These are phyloP conservation scores for Sphaeridia pumilis DNA, from an alignment of 2,888 invertebrate species.

Conservation along the genomic window DNA sequence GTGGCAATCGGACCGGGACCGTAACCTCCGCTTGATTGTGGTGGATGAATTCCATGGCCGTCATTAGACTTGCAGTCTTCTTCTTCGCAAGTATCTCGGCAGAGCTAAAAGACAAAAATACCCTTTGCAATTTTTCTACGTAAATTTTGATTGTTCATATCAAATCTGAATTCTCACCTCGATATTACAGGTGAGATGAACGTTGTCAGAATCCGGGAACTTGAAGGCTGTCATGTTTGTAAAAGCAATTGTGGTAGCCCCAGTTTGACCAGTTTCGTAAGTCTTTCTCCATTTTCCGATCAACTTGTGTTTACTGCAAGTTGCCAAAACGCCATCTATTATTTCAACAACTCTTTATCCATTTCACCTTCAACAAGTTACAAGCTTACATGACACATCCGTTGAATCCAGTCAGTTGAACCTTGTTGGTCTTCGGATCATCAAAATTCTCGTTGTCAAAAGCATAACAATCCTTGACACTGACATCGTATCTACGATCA, in stretches of 20 bases:
- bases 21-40: constrained; percentile 25
- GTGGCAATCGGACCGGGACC: constrained; percentile 19
- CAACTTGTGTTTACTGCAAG: constrained; percentile 51
- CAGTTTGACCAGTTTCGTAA: constrained; percentile 48
- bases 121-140: not conserved
- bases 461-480: constrained; percentile 61
- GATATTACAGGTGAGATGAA: constrained; percentile 60
- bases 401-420: constrained; percentile 54
- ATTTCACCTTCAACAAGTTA: not conserved
- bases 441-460: constrained; percentile 54
- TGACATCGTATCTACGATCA: constrained; percentile 52
- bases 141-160: not conserved
- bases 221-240: constrained; percentile 60
- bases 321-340: not conserved
- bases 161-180: constrained; percentile 47
- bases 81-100: constrained; percentile 29
- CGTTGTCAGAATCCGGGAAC: constrained; percentile 60
- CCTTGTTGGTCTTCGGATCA: constrained; percentile 47
- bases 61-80: constrained; percentile 11
- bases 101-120: constrained; percentile 17
- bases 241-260: constrained; percentile 53
- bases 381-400: constrained; percentile 53
- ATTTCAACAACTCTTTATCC: not conserved
- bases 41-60: constrained; percentile 4
- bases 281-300: constrained; percentile 54